Percentiles rank a stretch among this genome's conserved stretches.
Evolutionary conservation across 2,113 vertebrate genomes (phyloP).

Genomic region (Amazona guildingii): DNA sequence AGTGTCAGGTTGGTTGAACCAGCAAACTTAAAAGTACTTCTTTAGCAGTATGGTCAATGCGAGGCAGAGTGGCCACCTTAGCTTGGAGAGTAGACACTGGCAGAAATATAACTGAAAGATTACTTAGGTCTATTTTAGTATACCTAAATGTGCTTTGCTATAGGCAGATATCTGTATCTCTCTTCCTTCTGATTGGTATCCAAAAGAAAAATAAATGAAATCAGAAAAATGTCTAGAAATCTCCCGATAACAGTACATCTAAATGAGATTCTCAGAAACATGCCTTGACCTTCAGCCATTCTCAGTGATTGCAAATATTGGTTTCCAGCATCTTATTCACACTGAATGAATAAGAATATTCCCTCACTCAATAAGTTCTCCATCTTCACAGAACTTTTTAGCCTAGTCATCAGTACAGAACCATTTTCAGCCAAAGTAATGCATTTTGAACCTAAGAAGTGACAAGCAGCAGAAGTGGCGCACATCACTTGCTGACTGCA

Average conservation of each 20-base stretch:
- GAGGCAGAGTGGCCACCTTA: not conserved
- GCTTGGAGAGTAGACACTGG: not conserved
- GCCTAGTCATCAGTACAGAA: not conserved
- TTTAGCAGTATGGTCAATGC: not conserved
- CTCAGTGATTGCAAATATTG: not conserved
- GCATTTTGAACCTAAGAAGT: not conserved
- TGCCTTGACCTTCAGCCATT: conserved; percentile 19
- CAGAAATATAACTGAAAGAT: not conserved
- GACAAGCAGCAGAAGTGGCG: not conserved
- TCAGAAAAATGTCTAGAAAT: conserved; percentile 11
- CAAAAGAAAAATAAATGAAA: conserved; percentile 14
- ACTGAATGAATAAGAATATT: not conserved
- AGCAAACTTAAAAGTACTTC: not conserved
- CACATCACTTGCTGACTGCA: not conserved
- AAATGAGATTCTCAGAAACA: conserved; percentile 11
- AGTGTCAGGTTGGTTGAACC: not conserved
- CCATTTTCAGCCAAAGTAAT: not conserved
- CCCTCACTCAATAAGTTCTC: not conserved
- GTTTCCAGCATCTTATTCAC: not conserved
- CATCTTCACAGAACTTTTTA: not conserved
- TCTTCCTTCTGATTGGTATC: not conserved
- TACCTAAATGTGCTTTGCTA: not conserved
- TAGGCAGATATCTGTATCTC: not conserved
- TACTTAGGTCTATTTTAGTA: not conserved
- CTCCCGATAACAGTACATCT: not conserved